A percentile compares a stretch with the other conserved stretches of the same genome.
Evolutionary conservation across 2,888 invertebrate genomes (phyloP).

Genomic region (Drosophila rellima): DNA sequence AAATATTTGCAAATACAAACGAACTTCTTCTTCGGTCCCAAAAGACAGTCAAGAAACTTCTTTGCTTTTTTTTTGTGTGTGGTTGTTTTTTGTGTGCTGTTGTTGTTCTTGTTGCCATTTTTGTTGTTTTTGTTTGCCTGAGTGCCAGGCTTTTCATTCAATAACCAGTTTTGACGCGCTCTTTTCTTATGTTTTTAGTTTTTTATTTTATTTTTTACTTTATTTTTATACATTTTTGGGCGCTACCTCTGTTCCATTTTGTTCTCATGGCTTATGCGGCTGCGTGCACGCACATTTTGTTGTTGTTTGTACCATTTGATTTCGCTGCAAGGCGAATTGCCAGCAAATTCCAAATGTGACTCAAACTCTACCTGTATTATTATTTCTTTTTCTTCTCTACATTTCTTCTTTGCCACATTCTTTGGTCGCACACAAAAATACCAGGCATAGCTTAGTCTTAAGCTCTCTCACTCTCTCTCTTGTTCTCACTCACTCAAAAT

Average conservation of each 20-base stretch:
- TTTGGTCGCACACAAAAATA: slow-evolving; percentile 32
- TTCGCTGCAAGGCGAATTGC: slow-evolving; percentile 49
- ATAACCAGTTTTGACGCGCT: slow-evolving; percentile 77
- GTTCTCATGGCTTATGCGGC: slow-evolving; percentile 44
- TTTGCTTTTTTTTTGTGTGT: slow-evolving; percentile 48
- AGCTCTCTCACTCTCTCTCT: slow-evolving; percentile 10
- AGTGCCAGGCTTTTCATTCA: slow-evolving; percentile 74
- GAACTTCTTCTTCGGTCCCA: slow-evolving; percentile 14
- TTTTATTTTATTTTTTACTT: slow-evolving; percentile 32
- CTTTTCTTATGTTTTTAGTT: slow-evolving; percentile 46
- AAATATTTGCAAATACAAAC: slow-evolving; percentile 65
- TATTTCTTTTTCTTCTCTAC: slow-evolving; percentile 24
- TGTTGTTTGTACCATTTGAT: slow-evolving; percentile 44
- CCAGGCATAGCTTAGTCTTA: slow-evolving; percentile 47
- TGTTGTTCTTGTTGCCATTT: slow-evolving; percentile 57
- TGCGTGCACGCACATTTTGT: slow-evolving; percentile 62
- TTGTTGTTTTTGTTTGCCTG: slow-evolving; percentile 43
- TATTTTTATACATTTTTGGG: slow-evolving; percentile 48
- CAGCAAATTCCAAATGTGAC: slow-evolving; percentile 50
- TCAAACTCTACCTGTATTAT: slow-evolving; percentile 36
- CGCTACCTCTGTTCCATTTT: slow-evolving; percentile 36
- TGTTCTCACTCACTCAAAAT: slow-evolving; percentile 14
- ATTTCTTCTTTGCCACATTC: slow-evolving; percentile 54
- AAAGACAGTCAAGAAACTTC: slow-evolving; percentile 68
- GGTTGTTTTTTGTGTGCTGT: slow-evolving; percentile 14